Conservation (phyloP, 2,888 invertebrate species). For the Meiosimyza platycephala region DNA sequence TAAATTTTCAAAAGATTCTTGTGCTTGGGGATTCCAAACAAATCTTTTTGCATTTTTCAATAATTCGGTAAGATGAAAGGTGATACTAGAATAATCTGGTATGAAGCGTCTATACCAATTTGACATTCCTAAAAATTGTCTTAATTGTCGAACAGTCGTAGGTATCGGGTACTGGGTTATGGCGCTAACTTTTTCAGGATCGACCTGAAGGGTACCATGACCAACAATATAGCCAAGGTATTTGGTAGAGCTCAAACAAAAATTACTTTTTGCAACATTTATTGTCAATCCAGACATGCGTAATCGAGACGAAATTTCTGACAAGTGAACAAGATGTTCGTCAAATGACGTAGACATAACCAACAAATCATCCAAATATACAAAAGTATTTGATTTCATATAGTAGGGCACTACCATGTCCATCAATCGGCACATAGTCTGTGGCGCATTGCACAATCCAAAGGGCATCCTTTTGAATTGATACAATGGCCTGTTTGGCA, state of each 20-base stretch:
- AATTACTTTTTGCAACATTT: too few species aligned
- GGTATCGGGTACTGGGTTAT: not conserved
- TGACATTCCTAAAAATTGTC: constrained; percentile 12
- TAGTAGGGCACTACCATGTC: not conserved
- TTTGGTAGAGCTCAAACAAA: too few species aligned
- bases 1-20: constrained; percentile 21
- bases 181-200: constrained; percentile 7
- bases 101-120: too few species aligned
- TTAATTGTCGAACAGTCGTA: constrained; percentile 9
- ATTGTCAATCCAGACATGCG: too few species aligned
- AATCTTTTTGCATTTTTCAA: too few species aligned
- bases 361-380: constrained; percentile 16
- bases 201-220: constrained; percentile 8
- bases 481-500: too few species aligned
- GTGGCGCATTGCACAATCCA: too few species aligned
- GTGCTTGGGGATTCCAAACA: too few species aligned
- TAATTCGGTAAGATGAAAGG: too few species aligned
- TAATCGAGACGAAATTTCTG: constrained; percentile 5
- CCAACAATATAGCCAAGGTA: too few species aligned
- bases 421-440: not conserved
- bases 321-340: constrained; percentile 15
- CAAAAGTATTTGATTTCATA: too few species aligned
- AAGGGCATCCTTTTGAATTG: too few species aligned
- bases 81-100: constrained; percentile 2
- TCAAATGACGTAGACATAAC: constrained; percentile 1